Percentiles rank a stretch among this genome's conserved stretches.
Conservation (phyloP, 1,140 invertebrate genomes). For the Drosophila pallidifrons region DNA sequence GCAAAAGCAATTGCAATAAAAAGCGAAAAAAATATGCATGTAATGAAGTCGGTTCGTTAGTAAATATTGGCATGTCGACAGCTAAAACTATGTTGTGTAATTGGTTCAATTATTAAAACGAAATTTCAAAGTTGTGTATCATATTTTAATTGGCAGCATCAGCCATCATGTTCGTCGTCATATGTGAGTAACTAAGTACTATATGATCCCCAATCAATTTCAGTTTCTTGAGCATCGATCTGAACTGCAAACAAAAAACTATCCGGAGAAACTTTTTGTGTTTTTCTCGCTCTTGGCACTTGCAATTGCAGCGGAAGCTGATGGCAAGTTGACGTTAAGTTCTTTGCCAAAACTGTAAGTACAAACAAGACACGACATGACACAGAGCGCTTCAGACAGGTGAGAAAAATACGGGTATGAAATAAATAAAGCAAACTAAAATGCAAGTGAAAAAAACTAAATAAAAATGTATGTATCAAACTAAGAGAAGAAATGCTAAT, state of each 20-base stretch:
- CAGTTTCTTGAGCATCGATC: conserved; percentile 3
- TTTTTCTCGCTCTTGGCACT: not conserved
- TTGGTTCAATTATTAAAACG: conserved; percentile 1
- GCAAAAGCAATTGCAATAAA: not conserved
- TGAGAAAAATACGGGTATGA: conserved; percentile 6
- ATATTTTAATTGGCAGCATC: conserved; percentile 7
- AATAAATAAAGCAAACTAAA: conserved; percentile 14
- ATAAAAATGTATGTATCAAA: not conserved
- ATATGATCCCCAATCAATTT: conserved; percentile 14
- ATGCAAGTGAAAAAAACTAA: not conserved
- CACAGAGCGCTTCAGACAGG: conserved; percentile 40
- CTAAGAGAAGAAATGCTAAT: not conserved
- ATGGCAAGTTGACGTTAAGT: conserved; percentile 65
- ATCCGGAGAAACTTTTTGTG: conserved; percentile 1
- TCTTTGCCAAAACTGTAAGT: conserved; percentile 47
- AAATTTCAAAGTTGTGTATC: not conserved
- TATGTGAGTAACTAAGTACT: not conserved
- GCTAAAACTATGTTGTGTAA: not conserved
- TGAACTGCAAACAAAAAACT: conserved; percentile 4
- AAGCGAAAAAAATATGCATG: not conserved
- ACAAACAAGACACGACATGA: conserved; percentile 29
- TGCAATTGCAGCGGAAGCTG: conserved; percentile 40
- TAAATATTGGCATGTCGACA: conserved; percentile 1
- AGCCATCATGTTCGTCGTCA: not conserved
- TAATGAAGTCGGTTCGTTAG: not conserved